Base-by-base conservation (phyloP, 1,140 invertebrate species). In the Latrodectus geometricus region DNA sequence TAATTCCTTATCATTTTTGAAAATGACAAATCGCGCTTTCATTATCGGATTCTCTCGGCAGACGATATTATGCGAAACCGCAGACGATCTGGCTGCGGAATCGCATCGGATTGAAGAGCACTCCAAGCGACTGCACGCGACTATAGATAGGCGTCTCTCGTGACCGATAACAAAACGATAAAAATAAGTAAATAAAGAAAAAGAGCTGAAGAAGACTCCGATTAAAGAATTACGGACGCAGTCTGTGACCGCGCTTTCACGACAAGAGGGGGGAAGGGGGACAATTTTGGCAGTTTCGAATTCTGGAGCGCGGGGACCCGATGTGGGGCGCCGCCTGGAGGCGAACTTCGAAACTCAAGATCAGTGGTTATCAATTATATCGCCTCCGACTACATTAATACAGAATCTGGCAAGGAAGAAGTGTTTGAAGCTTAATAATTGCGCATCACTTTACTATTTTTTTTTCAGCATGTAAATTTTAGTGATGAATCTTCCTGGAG, bases 221-320 rank as follows among this genome's bases (percentile, higher is more conserved):
- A 81, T 81, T 81, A 81, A 81, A 66, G 79, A 70, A 72, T 81
- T 72, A 72, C n/a, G 49, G 79, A 81, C 79, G 68, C 70, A 68
- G 21, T 21, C 68, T 56, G 17, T 72, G 79, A 81, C 79, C 21
- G 79, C 20, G 79, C 79, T 81, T 81, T 81, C 79, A 81, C 69
- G 54, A 66, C 23, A 78, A 56, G 48, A 48, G 20, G 68, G 68
- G 68, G 20, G 11, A 61, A 5, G 35, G 35, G 5, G 35, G 70
- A 48, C 65, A 68, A 69, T 80, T 80, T 78, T 65, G 56, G 54
- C 54, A 54, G 61, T 61, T 49, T 21, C 11, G 35, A 21, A 50
- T 79, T 79, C 23, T 68, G 21, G 56, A 23, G 17, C n/a, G 65
- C 15, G 66, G 69, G 52, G 77, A 61, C 52, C 76, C 52, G 35